Evolutionary conservation across 1,140 invertebrate genomes (phyloP).

Genomic region (Apocrypta bakeri): DNA sequence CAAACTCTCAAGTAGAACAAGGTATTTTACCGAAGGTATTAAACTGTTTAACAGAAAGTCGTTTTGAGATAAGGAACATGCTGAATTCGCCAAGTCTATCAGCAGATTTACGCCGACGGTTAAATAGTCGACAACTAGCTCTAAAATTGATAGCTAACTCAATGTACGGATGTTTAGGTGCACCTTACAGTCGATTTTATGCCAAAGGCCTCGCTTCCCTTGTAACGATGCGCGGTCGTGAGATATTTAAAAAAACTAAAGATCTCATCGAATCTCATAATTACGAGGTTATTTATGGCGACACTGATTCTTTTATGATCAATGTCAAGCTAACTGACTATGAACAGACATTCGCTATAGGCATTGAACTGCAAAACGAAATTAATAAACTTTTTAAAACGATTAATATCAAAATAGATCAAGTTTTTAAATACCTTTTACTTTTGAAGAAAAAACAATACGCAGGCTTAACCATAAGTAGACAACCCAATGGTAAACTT

Average conservation of each 20-base stretch:
- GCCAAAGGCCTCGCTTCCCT: conserved; percentile 97
- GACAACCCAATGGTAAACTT: conserved; percentile 80
- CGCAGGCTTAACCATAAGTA: conserved; percentile 88
- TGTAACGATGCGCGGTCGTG: conserved; percentile 91
- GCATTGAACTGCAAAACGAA: conserved; percentile 77
- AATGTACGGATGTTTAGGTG: conserved; percentile 99
- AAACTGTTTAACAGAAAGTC: conserved; percentile 87
- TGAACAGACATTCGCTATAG: conserved; percentile 86
- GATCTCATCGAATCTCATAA: conserved; percentile 90
- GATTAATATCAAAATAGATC: conserved; percentile 98
- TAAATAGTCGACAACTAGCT: conserved; percentile 97
- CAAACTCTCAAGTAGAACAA: not conserved
- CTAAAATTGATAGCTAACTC: conserved; percentile 99
- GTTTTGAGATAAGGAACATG: conserved; percentile 92
- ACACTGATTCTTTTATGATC: conserved; percentile 99
- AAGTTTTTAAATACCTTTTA: conserved; percentile 95
- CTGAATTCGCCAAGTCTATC: conserved; percentile 88
- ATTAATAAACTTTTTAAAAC: conserved; percentile 96
- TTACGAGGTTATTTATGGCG: conserved; percentile 95
- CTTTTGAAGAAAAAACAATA: conserved; percentile 99
- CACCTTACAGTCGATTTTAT: conserved; percentile 95
- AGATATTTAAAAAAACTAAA: conserved; percentile 91
- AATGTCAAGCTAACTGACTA: conserved; percentile 94
- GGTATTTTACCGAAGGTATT: not conserved
- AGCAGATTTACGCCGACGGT: conserved; percentile 88